phyloP scores from a whole-genome alignment of 2,888 invertebrate species.

The Drosophila multiciliata region DNA sequence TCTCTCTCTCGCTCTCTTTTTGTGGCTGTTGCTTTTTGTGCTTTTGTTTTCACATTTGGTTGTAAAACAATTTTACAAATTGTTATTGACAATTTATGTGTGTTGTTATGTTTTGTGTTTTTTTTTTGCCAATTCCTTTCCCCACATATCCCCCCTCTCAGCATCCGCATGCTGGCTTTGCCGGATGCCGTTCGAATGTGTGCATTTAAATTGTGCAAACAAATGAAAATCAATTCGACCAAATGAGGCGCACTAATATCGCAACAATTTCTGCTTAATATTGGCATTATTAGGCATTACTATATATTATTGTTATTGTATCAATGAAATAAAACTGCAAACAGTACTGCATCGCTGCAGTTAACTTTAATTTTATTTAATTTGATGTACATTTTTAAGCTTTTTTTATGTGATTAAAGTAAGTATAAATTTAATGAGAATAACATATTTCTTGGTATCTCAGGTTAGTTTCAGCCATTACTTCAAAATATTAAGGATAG shows the following conservation, averaged over 20 bases:
- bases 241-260: slow-evolving; percentile 67
- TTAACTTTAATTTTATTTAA: not conserved
- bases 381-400: not conserved
- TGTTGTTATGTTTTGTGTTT: slow-evolving; percentile 41
- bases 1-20: slow-evolving; percentile 3
- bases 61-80: slow-evolving; percentile 74
- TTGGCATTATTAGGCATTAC: slow-evolving; percentile 43
- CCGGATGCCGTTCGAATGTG: slow-evolving; percentile 51
- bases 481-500: not conserved
- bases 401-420: not conserved
- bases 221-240: slow-evolving; percentile 72
- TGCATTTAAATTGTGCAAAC: slow-evolving; percentile 49
- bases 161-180: slow-evolving; percentile 14
- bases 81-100: slow-evolving; percentile 77
- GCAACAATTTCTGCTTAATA: slow-evolving; percentile 44
- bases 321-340: not conserved
- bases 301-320: not conserved
- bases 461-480: not conserved
- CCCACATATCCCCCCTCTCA: not conserved
- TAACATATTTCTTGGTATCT: not conserved
- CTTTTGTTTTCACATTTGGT: slow-evolving; percentile 54
- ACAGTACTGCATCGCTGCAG: not conserved
- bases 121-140: slow-evolving; percentile 2
- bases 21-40: slow-evolving; percentile 13
- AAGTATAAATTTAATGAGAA: not conserved